A percentile compares a stretch with the other conserved stretches of the same genome.
Conservation (phyloP, 1,140 invertebrate species). For the Asbolus verrucosus region DNA sequence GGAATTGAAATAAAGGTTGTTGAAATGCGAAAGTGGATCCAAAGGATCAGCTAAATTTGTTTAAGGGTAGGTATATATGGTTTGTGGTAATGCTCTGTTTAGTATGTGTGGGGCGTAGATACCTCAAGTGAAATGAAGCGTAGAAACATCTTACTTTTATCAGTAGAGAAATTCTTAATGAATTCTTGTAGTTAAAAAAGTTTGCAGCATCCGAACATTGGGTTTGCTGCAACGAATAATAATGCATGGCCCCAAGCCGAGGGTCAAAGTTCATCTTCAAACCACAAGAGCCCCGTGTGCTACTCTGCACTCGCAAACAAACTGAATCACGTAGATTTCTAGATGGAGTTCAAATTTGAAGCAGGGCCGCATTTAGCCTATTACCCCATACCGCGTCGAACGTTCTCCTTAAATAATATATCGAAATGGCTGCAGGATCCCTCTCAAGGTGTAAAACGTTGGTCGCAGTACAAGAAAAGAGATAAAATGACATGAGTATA, state of each 20-base stretch:
- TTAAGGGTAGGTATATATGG: conserved; percentile 28
- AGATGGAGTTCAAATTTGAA: conserved; percentile 47
- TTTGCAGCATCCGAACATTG: conserved; percentile 62
- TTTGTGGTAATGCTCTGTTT: conserved; percentile 57
- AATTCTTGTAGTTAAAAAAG: conserved; percentile 66
- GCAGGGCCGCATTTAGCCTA: conserved; percentile 16
- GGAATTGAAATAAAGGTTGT: too few species aligned
- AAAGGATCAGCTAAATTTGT: conserved; percentile 1
- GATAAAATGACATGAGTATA: conserved; percentile 39
- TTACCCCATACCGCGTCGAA: neutral
- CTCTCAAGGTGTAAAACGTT: conserved; percentile 24
- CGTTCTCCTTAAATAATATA: conserved; percentile 1
- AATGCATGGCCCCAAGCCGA: conserved; percentile 57
- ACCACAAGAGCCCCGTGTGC: conserved; percentile 53
- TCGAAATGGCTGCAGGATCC: neutral
- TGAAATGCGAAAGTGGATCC: too few species aligned
- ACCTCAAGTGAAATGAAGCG: conserved; percentile 65
- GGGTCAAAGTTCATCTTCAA: conserved; percentile 61
- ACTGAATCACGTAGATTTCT: conserved; percentile 48
- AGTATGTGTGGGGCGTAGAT: conserved; percentile 61
- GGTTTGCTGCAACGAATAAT: conserved; percentile 63
- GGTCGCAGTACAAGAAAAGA: conserved; percentile 21
- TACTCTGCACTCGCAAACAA: conserved; percentile 41
- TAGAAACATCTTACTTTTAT: conserved; percentile 64
- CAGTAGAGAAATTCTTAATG: conserved; percentile 64